A percentile compares a stretch with the other conserved stretches of the same genome.
Conservation (phyloP, 2,888 invertebrate genomes). For the Caenorhabditis angaria region DNA sequence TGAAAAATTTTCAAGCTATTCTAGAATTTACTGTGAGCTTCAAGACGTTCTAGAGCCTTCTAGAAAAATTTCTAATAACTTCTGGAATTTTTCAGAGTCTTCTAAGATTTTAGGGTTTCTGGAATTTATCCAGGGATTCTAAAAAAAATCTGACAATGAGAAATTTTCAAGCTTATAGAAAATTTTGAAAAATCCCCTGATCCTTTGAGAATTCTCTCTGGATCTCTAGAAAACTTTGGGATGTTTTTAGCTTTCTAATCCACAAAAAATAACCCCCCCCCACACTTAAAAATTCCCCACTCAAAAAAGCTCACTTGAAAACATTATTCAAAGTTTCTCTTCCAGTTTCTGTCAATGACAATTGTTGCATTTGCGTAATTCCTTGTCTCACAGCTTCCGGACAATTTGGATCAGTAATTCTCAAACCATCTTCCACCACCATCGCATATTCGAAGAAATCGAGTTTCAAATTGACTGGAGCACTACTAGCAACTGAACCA, state of each 20-base stretch:
- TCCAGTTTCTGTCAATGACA: conserved; percentile 48
- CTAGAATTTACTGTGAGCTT: too few species aligned
- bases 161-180: too few species aligned
- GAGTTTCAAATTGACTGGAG: conserved; percentile 54
- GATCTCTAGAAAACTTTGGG: not conserved
- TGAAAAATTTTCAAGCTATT: too few species aligned
- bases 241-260: too few species aligned
- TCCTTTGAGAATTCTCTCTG: too few species aligned
- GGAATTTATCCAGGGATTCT: too few species aligned
- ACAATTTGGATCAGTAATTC: conserved; percentile 42
- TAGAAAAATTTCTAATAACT: too few species aligned
- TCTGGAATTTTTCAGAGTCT: too few species aligned
- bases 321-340: conserved; percentile 43
- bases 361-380: conserved; percentile 45
- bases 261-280: too few species aligned
- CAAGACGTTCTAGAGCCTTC: too few species aligned
- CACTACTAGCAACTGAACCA: conserved; percentile 58
- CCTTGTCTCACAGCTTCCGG: conserved; percentile 32
- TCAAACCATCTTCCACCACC: conserved; percentile 58
- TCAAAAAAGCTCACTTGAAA: conserved; percentile 39
- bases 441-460: conserved; percentile 63
- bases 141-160: not conserved
- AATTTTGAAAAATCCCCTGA: not conserved
- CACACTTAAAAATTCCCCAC: too few species aligned
- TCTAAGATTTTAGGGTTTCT: too few species aligned